Base-by-base conservation (phyloP, 1,140 invertebrate genomes). In the Eumaeus atala region DNA sequence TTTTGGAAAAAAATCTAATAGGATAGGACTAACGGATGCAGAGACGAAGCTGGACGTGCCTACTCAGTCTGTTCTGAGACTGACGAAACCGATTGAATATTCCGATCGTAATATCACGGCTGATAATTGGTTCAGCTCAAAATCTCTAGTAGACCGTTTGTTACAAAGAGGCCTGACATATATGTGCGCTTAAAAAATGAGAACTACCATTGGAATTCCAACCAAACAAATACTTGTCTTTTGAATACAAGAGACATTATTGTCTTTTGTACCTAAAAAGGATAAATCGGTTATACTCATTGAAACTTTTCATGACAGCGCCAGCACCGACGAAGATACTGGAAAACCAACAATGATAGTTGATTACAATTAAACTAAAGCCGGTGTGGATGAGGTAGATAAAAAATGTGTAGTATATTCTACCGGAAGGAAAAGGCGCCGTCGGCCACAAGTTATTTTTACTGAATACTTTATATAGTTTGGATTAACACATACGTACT, bases 151-250 rank as follows among this genome's bases (percentile, higher is more conserved):
- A 28, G 56, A 82, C 48, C 54, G 61, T 51, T 63, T 85, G 50
- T 64, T 54, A 62, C 50, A 74, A 38, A 54, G 64, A 28, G 56
- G 61, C 54, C 58, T 89, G 44, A 78, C 78, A 33, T 65, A 82
- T 52, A 16, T 51, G 62, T 11, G 6, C 40, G 14, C 18, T 48
- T 35, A 52, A 51, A 54, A 56, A 54, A 52, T 59, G 55, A 11
- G 21, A 28, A 28, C 2, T 28, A 28, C 21, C 6, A 28, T 28
- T 28, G 21, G 21, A 28, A 6, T 28, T 28, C 21, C 21, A 28
- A 6, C 21, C 21, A 28, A 28, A 28, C 21, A 28, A 28, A 47
- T 61, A 38, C 59, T 61, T 53, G 62, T 62, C 16, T 70, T 72
- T 53, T 65, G 62, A 9, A 66, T 64, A 61, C 51, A 70, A 9